Conservation (phyloP, 2,888 invertebrate species). For the Griposia aprilina region DNA sequence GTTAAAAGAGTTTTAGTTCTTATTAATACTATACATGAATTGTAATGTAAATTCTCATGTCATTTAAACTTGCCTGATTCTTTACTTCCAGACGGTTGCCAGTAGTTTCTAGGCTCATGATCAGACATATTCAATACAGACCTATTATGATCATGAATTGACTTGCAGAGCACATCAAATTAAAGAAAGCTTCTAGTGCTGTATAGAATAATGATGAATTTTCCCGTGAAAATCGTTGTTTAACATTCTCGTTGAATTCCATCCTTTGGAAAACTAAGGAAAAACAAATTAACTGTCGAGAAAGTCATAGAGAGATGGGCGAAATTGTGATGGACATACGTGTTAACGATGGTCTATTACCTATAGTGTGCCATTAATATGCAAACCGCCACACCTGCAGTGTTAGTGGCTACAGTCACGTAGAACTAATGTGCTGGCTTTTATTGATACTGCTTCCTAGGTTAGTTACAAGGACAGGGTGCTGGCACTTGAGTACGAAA, state of each 20-base stretch:
- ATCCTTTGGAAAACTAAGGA: slow-evolving; percentile 30
- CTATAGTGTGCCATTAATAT: slow-evolving; percentile 37
- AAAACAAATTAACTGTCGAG: slow-evolving; percentile 29
- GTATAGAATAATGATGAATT: neutral
- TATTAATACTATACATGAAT: too few relatives aligned
- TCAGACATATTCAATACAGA: too few relatives aligned
- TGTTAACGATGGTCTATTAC: slow-evolving; percentile 26
- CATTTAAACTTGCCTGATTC: too few relatives aligned
- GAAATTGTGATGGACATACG: slow-evolving; percentile 35
- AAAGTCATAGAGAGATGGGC: slow-evolving; percentile 53
- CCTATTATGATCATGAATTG: too few relatives aligned
- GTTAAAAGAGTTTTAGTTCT: neutral
- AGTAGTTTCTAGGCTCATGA: too few relatives aligned
- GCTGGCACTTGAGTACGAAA: neutral
- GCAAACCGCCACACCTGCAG: slow-evolving; percentile 36
- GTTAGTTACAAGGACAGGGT: neutral
- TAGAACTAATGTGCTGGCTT: slow-evolving; percentile 19
- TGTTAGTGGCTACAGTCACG: slow-evolving; percentile 26
- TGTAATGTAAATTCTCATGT: too few relatives aligned
- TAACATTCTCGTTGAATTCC: neutral
- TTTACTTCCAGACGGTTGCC: too few relatives aligned
- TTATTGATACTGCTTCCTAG: slow-evolving; percentile 20
- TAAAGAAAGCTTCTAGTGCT: neutral
- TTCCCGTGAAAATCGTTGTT: neutral
- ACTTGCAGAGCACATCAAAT: too few relatives aligned